phyloP scores from a whole-genome alignment of 2,888 invertebrate genomes.

The Gymnoscelis rufifasciata region DNA sequence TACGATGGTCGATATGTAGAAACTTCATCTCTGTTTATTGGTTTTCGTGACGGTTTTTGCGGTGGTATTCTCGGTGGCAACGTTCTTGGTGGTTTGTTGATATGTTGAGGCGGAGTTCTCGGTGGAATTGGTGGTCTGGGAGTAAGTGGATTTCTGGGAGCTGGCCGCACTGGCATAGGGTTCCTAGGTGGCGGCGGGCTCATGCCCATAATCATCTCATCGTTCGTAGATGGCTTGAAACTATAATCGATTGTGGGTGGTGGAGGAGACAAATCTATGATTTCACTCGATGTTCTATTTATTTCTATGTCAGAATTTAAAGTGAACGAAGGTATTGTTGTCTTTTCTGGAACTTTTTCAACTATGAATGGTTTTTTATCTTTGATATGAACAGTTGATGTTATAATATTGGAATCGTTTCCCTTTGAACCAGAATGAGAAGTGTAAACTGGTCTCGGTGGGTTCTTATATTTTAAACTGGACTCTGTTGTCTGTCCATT shows the following conservation, averaged over 20 bases:
- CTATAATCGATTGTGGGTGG: conserved; percentile 66
- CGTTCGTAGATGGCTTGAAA: conserved; percentile 64
- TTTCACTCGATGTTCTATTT: conserved; percentile 61
- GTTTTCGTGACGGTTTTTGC: conserved; percentile 55
- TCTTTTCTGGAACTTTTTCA: conserved; percentile 50
- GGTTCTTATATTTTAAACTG: conserved; percentile 44
- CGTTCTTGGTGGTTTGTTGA: conserved; percentile 58
- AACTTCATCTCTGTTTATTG: conserved; percentile 56
- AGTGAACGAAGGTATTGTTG: conserved; percentile 55
- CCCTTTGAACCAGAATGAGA: conserved; percentile 37
- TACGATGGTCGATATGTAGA: conserved; percentile 65
- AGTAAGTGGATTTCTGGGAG: conserved; percentile 49
- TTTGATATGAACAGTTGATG: conserved; percentile 66
- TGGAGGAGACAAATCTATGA: conserved; percentile 73
- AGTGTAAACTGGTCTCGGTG: conserved; percentile 44
- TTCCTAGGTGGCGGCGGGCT: conserved; percentile 72
- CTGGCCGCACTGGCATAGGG: conserved; percentile 46
- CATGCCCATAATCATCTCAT: conserved; percentile 78
- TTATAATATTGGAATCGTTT: conserved; percentile 67
- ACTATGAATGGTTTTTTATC: conserved; percentile 69
- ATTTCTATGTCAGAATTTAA: conserved; percentile 45
- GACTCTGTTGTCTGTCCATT: conserved; percentile 31
- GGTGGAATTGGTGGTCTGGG: conserved; percentile 51
- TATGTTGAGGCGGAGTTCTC: conserved; percentile 57
- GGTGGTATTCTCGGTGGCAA: conserved; percentile 50